Conservation (phyloP, 2,888 invertebrate genomes). For the Cheilosia impressa region DNA sequence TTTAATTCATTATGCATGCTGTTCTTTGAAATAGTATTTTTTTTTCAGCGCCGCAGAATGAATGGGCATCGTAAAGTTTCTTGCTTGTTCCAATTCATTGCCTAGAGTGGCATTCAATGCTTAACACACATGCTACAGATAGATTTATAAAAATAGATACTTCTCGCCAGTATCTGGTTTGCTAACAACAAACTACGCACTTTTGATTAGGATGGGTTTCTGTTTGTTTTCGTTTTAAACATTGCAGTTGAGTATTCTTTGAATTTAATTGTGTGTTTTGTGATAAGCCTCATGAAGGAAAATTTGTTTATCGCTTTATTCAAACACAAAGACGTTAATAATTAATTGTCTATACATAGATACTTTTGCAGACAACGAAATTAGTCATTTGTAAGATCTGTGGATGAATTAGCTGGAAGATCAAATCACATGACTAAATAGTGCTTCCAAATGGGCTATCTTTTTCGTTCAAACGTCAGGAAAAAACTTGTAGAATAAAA, state of each 20-base stretch:
- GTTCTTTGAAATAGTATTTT: background rate
- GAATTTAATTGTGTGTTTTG: conserved; percentile 15
- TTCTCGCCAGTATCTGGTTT: conserved; percentile 12
- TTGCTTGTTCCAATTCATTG: background rate
- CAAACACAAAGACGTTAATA: too few relatives aligned
- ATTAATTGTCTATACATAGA: too few relatives aligned
- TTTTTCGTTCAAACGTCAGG: too few relatives aligned
- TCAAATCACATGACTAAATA: too few relatives aligned
- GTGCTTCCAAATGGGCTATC: too few relatives aligned
- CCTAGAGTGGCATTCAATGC: conserved; percentile 19
- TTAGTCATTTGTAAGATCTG: too few relatives aligned
- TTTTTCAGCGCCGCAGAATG: background rate
- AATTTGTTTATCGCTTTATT: too few relatives aligned
- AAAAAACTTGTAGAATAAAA: too few relatives aligned
- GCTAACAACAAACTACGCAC: conserved; percentile 32
- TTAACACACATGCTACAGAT: conserved; percentile 32
- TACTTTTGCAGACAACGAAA: too few relatives aligned
- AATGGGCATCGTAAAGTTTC: conserved; percentile 1
- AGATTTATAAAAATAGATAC: conserved; percentile 53
- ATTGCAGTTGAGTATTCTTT: conserved; percentile 17
- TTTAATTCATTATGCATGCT: conserved; percentile 32
- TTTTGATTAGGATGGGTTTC: conserved; percentile 2
- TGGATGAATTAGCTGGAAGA: too few relatives aligned
- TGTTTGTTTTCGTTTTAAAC: conserved; percentile 1
- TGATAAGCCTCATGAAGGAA: conserved; percentile 7